Base-by-base conservation (phyloP, 2,888 invertebrate genomes). In the Hirtodrosophila histrioides region DNA sequence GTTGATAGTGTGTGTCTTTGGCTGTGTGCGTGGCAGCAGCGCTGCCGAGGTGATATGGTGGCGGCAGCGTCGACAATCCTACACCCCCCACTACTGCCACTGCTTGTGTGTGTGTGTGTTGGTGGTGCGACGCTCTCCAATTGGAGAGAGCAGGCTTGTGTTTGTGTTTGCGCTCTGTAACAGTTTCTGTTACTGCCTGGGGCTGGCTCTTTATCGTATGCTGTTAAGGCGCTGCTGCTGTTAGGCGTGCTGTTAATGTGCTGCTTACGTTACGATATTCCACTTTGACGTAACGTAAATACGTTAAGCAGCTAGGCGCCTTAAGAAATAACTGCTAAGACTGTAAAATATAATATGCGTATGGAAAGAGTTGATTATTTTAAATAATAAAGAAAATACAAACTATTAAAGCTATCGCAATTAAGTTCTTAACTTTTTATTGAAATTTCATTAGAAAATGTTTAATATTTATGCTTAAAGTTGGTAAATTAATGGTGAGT, bases 101-200 rank as follows among this genome's bases (percentile, higher is more conserved):
- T 35, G 12, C 23, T n/a, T 37, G 41, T 11, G 35, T 24, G 58
- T 49, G 46, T 45, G 55, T 44, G 58, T 44, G 53, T 40, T 63
- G 66, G 68, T 75, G 60, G 51, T 54, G 58, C 27, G 43, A 12
- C 62, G 65, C 81, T 80, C 85, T 80, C 80, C 75, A 81, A 81
- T 82, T 81, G 78, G 79, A 82, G 75, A 85, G 83, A 69, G 76
- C 33, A 46, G 8, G 8, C 10, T 29, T 8, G 23, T 7, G 4
- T 27, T 27, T 27, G 27, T 50, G 37, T 23, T n/a, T 35, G 29
- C 11, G 8, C 29, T 46, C 61, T 60, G 40, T 33, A 64, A 46
- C 31, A 56, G 67, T 57, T 44, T 17, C 62, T 72, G 71, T 75
- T 79, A 75, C n/a, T 36, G 51, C 31, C 53, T 56, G 61, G 51